Evolutionary conservation across 2,113 vertebrate species (phyloP), one percentile per base, ranked within the genome.

Genomic region (Poecile atricapillus): DNA sequence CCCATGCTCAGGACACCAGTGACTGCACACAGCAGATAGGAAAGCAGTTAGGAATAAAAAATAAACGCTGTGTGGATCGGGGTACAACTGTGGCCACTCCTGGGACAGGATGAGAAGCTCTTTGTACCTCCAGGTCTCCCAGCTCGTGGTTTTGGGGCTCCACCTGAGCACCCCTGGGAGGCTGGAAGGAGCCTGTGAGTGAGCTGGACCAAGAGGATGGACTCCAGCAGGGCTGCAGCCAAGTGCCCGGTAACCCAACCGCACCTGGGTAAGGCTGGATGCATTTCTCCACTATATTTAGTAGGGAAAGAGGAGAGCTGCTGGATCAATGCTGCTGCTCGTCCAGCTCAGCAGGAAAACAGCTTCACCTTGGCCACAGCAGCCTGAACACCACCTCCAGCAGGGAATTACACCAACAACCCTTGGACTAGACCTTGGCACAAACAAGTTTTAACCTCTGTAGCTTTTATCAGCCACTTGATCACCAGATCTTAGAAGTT

Each of bases 271-370:
- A 39, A 41, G 46, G n/a, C 87, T 17, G 20, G 82, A 21, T 55
- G 91, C 90, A 86, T 44, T 65, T 70, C 93, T 69, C 44, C 4
- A 23, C 87, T 94, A 93, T 80, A 84, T 95, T 95, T 94, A 95
- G 95, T 31, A 60, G 65, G 74, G 83, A 88, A 78, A 93, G 67
- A 70, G 21, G 89, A 89, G 89, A 64, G 39, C 4, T 5, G 70
- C 70, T 58, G 47, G 64, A 84, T 80, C 53, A 80, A 9, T 53
- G 70, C 70, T 94, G 65, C 74, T 80, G 56, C 93, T 69, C 15
- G 52, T 41, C 73, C 89, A 74, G 41, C 75, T 31, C 96, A 84
- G 83, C 76, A 63, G 83, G 63, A 64, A 70, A 78, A 46, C 65
- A 65, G 78, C 87, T 69, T 70, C 65, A 58, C 55, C 64, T 55